Percentiles rank a stretch among this genome's conserved stretches.
Evolutionary conservation across 2,113 vertebrate genomes (phyloP).

Genomic region (Echinops telfairi): DNA sequence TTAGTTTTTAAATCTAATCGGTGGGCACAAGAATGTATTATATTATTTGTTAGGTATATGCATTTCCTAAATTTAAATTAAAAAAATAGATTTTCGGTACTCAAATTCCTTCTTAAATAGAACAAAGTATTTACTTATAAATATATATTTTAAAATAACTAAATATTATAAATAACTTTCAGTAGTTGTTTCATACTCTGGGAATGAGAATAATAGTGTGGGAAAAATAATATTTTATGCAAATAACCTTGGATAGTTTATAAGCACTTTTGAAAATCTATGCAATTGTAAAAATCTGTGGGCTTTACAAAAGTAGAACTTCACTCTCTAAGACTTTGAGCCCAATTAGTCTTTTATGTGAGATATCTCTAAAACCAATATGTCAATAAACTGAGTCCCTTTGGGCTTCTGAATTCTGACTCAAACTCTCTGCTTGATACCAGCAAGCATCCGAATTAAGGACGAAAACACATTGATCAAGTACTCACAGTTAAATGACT

Average conservation of each 20-base stretch:
- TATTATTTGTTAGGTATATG: background rate
- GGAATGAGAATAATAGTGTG: background rate
- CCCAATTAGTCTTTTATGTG: background rate
- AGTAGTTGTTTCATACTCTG: background rate
- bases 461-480: background rate
- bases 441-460: background rate
- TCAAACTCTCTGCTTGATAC: background rate
- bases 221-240: background rate
- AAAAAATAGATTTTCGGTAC: background rate
- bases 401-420: background rate
- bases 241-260: background rate
- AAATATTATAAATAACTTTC: slow-evolving; percentile 1
- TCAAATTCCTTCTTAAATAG: background rate
- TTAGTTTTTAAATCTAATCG: background rate
- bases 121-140: background rate
- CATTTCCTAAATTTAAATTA: background rate
- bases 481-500: background rate
- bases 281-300: background rate
- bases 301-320: background rate
- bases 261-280: background rate
- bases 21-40: background rate
- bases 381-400: background rate
- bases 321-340: slow-evolving; percentile 10
- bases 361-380: background rate
- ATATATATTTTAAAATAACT: background rate